Base-by-base conservation (phyloP, 2,797 vertebrate genomes). In the Protosalanx chinensis region DNA sequence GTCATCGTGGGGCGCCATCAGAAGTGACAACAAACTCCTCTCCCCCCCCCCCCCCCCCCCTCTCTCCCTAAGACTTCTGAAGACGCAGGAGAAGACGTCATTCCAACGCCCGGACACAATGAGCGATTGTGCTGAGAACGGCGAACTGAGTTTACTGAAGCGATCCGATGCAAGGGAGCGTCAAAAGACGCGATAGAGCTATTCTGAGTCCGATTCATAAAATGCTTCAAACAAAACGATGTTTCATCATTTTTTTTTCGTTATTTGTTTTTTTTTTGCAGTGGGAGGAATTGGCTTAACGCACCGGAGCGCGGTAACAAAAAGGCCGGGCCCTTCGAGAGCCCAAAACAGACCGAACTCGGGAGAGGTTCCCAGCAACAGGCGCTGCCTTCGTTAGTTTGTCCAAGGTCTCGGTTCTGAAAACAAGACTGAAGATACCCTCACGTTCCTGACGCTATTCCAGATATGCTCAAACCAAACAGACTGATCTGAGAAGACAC, bases 321-420 rank as follows among this genome's bases (percentile, higher is more conserved):
- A 90, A 74, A 87, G 81, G 88, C 72, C 56, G 90, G 91, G 85
- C 73, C 82, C 30, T 92, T 90, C 49, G 88, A 92, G 10, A 87
- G n/a, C 67, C 0, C 84, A 88, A 75, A 89, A 88, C 75, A 92
- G n/a, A 90, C 68, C 89, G 91, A 77, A 92, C 92, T 81, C 92
- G 86, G 74, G 93, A 89, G 92, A 91, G 93, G 23, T 51, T 33
- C 20, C 12, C 2, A 29, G 35, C 35, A 61, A 68, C 0, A 2
- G 27, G 37, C 33, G 62, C 3, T 8, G 20, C 64, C 65, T n/a
- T n/a, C 8, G 71, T 75, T 81, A 65, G 64, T 79, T 64, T 77
- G 53, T 78, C 74, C 76, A 72, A 75, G 76, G 53, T 16, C 64
- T 12, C 41, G 46, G 10, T 6, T 18, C 59, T 46, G 7, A 69